Percentiles rank a stretch among this genome's conserved stretches.
Conservation (phyloP, 2,113 vertebrate genomes). For the Sceloporus undulatus region DNA sequence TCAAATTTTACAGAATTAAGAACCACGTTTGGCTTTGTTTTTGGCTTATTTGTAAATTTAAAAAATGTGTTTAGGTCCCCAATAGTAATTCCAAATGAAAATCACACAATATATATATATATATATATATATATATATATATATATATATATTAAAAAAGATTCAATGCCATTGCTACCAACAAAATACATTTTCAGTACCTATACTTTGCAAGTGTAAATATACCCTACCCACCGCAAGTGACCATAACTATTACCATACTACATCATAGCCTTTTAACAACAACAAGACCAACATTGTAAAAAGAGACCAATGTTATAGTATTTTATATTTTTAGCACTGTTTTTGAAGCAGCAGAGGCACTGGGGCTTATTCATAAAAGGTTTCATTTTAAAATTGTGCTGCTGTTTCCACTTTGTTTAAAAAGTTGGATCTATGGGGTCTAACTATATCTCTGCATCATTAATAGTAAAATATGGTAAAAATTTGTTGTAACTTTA, state of each 20-base stretch:
- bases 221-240: conserved; percentile 51
- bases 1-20: conserved; percentile 63
- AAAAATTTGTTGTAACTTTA: conserved; percentile 41
- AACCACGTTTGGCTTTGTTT: conserved; percentile 54
- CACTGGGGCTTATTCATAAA: conserved; percentile 51
- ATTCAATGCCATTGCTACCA: no score
- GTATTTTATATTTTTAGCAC: conserved; percentile 50
- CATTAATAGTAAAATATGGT: conserved; percentile 64
- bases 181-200: conserved; percentile 27
- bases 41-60: conserved; percentile 62
- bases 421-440: conserved; percentile 41
- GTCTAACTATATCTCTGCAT: conserved; percentile 45
- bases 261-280: conserved; percentile 41
- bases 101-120: no score
- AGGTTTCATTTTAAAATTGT: background rate
- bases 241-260: conserved; percentile 43
- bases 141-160: no score
- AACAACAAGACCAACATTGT: background rate
- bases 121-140: no score
- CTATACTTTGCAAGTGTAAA: conserved; percentile 62
- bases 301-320: conserved; percentile 49
- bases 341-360: conserved; percentile 65
- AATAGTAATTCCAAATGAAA: background rate
- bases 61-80: background rate
- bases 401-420: conserved; percentile 38